A percentile compares a stretch with the other conserved stretches of the same genome.
Evolutionary conservation across 1,140 invertebrate species (phyloP).

Genomic region (Plectrocnemia conspersa): DNA sequence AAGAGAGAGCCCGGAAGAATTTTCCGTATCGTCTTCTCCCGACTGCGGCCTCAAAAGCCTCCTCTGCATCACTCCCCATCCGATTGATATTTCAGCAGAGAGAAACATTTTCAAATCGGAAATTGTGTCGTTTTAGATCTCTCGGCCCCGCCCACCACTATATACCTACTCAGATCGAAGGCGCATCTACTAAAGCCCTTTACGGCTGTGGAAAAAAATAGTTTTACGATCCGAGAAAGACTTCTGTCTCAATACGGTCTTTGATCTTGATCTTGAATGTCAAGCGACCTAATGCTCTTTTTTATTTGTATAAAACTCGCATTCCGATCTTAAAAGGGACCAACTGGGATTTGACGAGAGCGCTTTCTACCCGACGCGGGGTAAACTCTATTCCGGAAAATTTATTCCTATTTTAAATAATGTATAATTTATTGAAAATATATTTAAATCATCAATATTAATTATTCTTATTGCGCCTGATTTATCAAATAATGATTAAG

Average conservation of each 20-base stretch:
- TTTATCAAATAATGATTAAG: too few relatives aligned
- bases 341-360: too few relatives aligned
- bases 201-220: too few relatives aligned
- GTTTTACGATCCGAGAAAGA: conserved; percentile 2
- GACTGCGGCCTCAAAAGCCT: conserved; percentile 2
- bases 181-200: neutral
- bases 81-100: conserved; percentile 17
- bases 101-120: conserved; percentile 27
- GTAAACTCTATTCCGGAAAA: too few relatives aligned
- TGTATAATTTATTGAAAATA: too few relatives aligned
- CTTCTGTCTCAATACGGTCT: neutral
- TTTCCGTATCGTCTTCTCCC: conserved; percentile 3
- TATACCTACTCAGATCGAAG: neutral
- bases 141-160: neutral
- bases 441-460: too few relatives aligned
- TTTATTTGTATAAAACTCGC: conserved; percentile 16
- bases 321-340: too few relatives aligned
- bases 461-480: too few relatives aligned
- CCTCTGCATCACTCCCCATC: neutral
- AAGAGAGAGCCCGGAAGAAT: conserved; percentile 19
- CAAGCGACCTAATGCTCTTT: conserved; percentile 9
- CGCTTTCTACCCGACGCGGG: too few relatives aligned
- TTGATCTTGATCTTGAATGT: conserved; percentile 15
- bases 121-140: conserved; percentile 24
- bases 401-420: too few relatives aligned